Evolutionary conservation across 2,797 vertebrate species (phyloP).

Genomic region (Chrysocyon brachyurus): DNA sequence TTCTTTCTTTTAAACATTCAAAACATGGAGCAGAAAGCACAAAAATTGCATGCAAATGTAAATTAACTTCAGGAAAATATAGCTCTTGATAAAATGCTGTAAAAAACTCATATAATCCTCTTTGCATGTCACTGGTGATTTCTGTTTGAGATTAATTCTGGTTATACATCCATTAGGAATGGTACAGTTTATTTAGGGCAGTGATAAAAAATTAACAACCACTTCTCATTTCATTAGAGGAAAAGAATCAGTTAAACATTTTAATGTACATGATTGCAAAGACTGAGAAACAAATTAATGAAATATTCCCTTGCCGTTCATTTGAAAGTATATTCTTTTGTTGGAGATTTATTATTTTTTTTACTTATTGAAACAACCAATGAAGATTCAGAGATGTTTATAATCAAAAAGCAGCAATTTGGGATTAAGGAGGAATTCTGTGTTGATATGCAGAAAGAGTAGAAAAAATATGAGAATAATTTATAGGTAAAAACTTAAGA

Average conservation of each 20-base stretch:
- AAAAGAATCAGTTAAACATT: slow-evolving; percentile 54
- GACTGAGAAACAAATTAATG: slow-evolving; percentile 65
- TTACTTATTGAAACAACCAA: slow-evolving; percentile 46
- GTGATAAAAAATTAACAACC: slow-evolving; percentile 67
- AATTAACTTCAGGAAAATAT: slow-evolving; percentile 28
- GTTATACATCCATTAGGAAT: background rate
- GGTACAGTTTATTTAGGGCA: slow-evolving; percentile 14
- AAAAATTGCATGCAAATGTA: slow-evolving; percentile 21
- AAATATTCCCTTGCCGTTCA: slow-evolving; percentile 5
- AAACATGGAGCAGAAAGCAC: background rate
- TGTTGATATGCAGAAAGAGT: background rate
- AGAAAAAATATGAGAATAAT: background rate
- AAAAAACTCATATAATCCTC: background rate
- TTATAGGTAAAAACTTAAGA: slow-evolving; percentile 13
- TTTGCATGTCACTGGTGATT: background rate
- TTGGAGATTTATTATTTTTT: slow-evolving; percentile 34
- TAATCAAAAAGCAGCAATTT: slow-evolving; percentile 44
- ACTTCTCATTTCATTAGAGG: slow-evolving; percentile 55
- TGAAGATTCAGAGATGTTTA: slow-evolving; percentile 40
- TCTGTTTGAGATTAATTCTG: slow-evolving; percentile 51
- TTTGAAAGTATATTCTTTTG: background rate
- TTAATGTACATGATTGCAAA: slow-evolving; percentile 49
- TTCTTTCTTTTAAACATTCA: slow-evolving; percentile 16
- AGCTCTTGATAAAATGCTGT: background rate
- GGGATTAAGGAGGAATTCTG: background rate